Conservation (phyloP, 2,888 invertebrate genomes). For the Hoplodrina blanda region DNA sequence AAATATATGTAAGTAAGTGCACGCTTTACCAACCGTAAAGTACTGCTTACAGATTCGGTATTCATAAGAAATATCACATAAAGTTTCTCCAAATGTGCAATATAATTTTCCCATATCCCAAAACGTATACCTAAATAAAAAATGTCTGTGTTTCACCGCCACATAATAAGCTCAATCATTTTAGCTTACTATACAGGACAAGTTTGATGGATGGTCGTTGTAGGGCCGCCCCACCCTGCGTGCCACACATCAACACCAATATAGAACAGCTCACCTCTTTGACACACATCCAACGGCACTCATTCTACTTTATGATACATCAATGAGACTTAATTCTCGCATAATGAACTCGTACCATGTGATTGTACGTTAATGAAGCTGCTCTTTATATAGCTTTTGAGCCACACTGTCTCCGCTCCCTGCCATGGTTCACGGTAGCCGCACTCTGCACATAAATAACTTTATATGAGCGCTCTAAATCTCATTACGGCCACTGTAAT, state of each 20-base stretch:
- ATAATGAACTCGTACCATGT: constrained; percentile 47
- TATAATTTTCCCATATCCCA: constrained; percentile 34
- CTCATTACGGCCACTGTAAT: constrained; percentile 88
- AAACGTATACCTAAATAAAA: constrained; percentile 18
- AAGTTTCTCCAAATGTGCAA: constrained; percentile 3
- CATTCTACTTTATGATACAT: constrained; percentile 50
- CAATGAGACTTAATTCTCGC: constrained; percentile 48
- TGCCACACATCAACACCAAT: constrained; percentile 43
- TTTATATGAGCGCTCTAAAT: constrained; percentile 89
- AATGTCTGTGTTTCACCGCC: constrained; percentile 42
- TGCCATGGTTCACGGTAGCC: constrained; percentile 70
- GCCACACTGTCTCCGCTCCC: constrained; percentile 41
- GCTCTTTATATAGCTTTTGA: constrained; percentile 46
- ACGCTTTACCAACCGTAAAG: neutral
- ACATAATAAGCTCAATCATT: constrained; percentile 62
- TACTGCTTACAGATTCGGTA: neutral
- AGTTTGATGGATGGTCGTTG: constrained; percentile 58
- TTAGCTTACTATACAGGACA: constrained; percentile 52
- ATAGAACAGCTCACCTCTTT: constrained; percentile 48
- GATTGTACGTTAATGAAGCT: constrained; percentile 53
- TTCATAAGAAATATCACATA: neutral
- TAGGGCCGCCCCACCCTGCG: constrained; percentile 36
- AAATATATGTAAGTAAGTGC: constrained; percentile 13
- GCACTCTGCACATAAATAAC: constrained; percentile 86
- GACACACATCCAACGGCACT: constrained; percentile 41